Percentiles rank a stretch among this genome's conserved stretches.
phyloP scores from a whole-genome alignment of 2,797 vertebrate genomes.

The Pseudocheirus occidentalis region DNA sequence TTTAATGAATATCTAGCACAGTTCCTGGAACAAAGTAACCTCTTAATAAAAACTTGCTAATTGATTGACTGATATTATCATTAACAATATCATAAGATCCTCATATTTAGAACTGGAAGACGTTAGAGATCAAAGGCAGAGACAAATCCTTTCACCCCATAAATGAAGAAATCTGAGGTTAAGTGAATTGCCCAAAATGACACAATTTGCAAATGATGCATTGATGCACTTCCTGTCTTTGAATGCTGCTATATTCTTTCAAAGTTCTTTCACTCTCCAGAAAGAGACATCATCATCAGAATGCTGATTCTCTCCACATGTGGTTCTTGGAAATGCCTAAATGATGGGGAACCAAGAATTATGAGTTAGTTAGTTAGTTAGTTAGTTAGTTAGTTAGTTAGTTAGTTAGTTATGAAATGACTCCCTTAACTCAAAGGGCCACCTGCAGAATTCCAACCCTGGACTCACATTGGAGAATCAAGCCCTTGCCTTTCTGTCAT shows the following conservation, averaged over 20 bases:
- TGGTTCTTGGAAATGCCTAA: background rate
- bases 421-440: constrained; percentile 3
- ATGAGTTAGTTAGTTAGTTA: background rate
- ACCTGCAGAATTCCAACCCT: constrained; percentile 2
- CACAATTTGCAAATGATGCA: background rate
- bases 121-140: background rate
- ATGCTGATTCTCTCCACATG: background rate
- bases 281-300: constrained; percentile 6
- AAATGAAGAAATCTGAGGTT: background rate
- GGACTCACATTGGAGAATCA: background rate
- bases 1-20: background rate
- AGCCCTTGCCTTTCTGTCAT: constrained; percentile 39
- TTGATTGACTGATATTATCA: background rate
- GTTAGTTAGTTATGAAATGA: background rate
- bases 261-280: constrained; percentile 14
- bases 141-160: background rate
- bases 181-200: background rate
- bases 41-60: background rate
- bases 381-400: background rate
- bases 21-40: background rate
- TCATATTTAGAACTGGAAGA: background rate
- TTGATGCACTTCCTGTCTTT: background rate
- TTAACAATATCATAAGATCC: background rate
- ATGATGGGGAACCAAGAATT: background rate
- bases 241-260: constrained; percentile 6